Evolutionary conservation across 2,113 vertebrate genomes (phyloP).

Genomic region (Oxygymnocypris stewartii): DNA sequence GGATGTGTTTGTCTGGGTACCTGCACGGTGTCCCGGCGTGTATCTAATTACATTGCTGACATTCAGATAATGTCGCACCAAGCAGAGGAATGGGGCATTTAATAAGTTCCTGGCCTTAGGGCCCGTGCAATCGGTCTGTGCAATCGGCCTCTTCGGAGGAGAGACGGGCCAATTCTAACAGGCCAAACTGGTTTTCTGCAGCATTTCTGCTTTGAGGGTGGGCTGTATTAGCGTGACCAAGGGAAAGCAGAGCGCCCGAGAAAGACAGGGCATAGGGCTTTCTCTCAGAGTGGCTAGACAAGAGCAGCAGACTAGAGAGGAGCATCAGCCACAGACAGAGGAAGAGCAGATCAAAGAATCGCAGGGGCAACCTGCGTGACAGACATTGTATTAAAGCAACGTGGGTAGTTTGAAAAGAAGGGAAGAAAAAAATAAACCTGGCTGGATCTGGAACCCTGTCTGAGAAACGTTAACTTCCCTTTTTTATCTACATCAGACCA

Average conservation of each 20-base stretch:
- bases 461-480: slow-evolving; percentile 64
- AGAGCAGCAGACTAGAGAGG: slow-evolving; percentile 59
- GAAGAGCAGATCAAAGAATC: slow-evolving; percentile 79
- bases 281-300: slow-evolving; percentile 56
- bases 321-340: slow-evolving; percentile 57
- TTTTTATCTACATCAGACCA: slow-evolving; percentile 32
- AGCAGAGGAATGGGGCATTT: neutral
- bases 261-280: slow-evolving; percentile 53
- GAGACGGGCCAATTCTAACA: slow-evolving; percentile 40
- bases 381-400: slow-evolving; percentile 78
- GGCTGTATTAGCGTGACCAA: slow-evolving; percentile 68
- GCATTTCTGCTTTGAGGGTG: slow-evolving; percentile 61
- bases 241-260: slow-evolving; percentile 57
- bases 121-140: slow-evolving; percentile 33
- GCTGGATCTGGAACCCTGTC: slow-evolving; percentile 62
- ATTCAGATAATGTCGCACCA: slow-evolving; percentile 13
- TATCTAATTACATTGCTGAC: neutral
- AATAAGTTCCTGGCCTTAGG: slow-evolving; percentile 34
- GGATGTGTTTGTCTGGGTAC: slow-evolving; percentile 7
- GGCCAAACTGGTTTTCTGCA: slow-evolving; percentile 47
- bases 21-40: neutral
- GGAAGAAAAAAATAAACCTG: slow-evolving; percentile 65
- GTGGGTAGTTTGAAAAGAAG: slow-evolving; percentile 71
- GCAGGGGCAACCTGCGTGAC: slow-evolving; percentile 76
- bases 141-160: slow-evolving; percentile 41